Conservation (phyloP, 2,113 vertebrate species). For the Argyrosomus japonicus region DNA sequence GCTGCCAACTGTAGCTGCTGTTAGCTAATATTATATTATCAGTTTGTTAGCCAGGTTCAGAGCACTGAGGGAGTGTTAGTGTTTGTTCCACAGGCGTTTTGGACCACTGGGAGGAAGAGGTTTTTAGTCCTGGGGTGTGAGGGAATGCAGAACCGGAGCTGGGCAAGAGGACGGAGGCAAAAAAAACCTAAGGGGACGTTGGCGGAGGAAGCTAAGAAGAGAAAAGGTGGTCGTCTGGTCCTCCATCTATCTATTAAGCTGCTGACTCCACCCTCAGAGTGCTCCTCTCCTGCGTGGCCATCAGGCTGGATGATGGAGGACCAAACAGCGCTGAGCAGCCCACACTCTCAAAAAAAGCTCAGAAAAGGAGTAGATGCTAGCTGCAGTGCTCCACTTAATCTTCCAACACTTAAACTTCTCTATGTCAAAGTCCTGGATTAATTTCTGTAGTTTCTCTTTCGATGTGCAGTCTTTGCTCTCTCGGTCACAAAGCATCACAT, state of each 20-base stretch:
- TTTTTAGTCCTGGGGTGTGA: too few relatives aligned
- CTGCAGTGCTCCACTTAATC: neutral
- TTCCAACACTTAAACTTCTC: neutral
- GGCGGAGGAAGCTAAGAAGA: too few relatives aligned
- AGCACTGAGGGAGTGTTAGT: too few relatives aligned
- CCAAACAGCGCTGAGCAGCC: slow-evolving; percentile 1
- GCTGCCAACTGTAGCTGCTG: too few relatives aligned
- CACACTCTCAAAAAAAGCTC: neutral
- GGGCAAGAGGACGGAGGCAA: too few relatives aligned
- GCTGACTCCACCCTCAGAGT: slow-evolving; percentile 5
- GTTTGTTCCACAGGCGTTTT: too few relatives aligned
- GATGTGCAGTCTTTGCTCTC: neutral
- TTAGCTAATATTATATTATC: too few relatives aligned
- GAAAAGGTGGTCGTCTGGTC: too few relatives aligned
- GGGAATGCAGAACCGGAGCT: too few relatives aligned
- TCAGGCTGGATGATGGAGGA: slow-evolving; percentile 5
- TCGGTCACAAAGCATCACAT: neutral
- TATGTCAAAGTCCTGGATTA: neutral
- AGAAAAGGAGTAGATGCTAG: neutral
- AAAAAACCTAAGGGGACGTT: too few relatives aligned
- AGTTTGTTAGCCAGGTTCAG: too few relatives aligned
- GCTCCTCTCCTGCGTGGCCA: neutral
- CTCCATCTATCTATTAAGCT: neutral
- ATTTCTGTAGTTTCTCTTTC: neutral
- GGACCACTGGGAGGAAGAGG: too few relatives aligned